Conservation (phyloP, 2,113 vertebrate species). For the Pseudois nayaur region DNA sequence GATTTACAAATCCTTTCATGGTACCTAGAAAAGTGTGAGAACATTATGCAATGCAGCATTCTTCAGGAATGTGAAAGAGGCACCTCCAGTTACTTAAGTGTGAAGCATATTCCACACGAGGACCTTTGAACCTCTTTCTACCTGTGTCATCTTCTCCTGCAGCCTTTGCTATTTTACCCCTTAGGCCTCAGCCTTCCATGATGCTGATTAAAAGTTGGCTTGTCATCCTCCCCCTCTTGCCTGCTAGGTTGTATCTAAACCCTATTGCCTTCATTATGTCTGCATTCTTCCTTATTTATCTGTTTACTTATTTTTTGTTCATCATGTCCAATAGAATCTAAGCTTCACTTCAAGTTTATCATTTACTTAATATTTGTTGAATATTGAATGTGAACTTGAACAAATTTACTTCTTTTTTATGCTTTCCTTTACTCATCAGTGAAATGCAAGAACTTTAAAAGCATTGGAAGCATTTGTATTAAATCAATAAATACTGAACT, state of each 20-base stretch:
- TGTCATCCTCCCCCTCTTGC: neutral
- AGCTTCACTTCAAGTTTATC: neutral
- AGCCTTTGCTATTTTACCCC: neutral
- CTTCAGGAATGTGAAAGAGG: neutral
- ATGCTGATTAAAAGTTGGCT: neutral
- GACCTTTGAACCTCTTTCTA: neutral
- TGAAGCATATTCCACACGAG: neutral
- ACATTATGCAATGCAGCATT: neutral
- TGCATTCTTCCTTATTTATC: neutral
- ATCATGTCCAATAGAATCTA: neutral
- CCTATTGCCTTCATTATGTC: neutral
- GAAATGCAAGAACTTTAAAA: slow-evolving; percentile 16
- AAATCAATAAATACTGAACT: neutral
- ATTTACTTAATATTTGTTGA: neutral
- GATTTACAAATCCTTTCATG: neutral
- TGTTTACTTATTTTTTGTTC: neutral
- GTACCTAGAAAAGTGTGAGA: neutral
- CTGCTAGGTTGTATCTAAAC: neutral
- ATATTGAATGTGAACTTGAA: neutral
- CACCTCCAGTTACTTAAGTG: neutral
- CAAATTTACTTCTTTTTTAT: neutral
- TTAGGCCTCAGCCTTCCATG: neutral
- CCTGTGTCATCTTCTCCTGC: neutral
- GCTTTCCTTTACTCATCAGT: neutral
- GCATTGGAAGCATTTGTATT: neutral